Evolutionary conservation across 2,113 vertebrate species (phyloP).

Genomic region (Erythrolamprus reginae): DNA sequence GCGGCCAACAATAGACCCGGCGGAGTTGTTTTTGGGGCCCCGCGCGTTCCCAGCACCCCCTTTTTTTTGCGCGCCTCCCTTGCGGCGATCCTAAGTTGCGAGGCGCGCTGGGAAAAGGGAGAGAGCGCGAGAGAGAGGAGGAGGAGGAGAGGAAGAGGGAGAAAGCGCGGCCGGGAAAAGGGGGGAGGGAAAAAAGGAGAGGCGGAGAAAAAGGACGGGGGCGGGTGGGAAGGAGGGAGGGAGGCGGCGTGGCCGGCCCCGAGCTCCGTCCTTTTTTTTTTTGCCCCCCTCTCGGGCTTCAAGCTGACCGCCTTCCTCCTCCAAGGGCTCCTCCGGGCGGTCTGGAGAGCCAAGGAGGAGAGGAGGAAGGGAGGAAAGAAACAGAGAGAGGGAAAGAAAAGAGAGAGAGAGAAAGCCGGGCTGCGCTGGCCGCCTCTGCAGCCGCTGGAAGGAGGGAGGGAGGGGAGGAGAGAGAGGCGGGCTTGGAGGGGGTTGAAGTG

Average conservation of each 20-base stretch:
- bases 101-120: not conserved
- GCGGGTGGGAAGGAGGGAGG: no score
- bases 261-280: no score
- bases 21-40: no score
- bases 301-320: no score
- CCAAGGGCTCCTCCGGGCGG: no score
- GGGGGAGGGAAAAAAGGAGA: not conserved
- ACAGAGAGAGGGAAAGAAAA: not conserved
- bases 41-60: no score
- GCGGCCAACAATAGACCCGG: not conserved
- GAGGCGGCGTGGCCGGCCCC: not conserved
- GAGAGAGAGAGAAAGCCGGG: conserved; percentile 32
- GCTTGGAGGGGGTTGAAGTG: conserved; percentile 58
- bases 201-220: no score
- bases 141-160: no score
- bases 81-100: not conserved
- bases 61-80: no score
- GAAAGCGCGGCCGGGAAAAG: not conserved
- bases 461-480: not conserved
- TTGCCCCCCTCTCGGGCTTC: no score
- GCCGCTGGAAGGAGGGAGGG: not conserved
- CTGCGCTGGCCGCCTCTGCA: not conserved
- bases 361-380: no score
- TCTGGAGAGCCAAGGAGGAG: not conserved
- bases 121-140: no score